Evolutionary conservation across 2,797 vertebrate genomes (phyloP), one percentile per base, ranked within the genome.

Genomic region (Periparus ater): DNA sequence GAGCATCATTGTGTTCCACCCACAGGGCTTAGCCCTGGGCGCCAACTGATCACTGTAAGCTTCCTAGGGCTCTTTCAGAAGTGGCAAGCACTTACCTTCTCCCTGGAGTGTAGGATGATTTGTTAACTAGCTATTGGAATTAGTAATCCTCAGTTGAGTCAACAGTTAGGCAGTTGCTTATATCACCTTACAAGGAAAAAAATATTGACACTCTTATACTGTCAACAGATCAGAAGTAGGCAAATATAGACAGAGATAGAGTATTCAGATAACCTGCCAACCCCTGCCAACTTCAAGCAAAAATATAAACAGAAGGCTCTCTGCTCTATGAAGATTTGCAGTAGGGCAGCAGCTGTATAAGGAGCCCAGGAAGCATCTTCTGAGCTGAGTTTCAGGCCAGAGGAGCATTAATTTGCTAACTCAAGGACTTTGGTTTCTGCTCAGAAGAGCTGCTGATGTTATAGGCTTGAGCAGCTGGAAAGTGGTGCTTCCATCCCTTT

Each of bases 231-330:
- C 84, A 78, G 89, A 96, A 85, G 86, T 54, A 93, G 68, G 67
- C 95, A 97, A 97, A 95, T 94, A 89, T 53, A 96, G 93, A 92
- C 87, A 93, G 79, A 97, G 92, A 96, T 94, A 91, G 65, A 95
- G 68, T 82, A 84, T 63, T 93, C 86, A 80, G 89, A 97, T 97
- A 96, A 94, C 74, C 78, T 78, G 87, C 66, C 89, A 91, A 82
- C 96, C 70, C 68, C 58, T 96, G 68, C 73, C 82, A 88, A 79
- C 50, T 3, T 27, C 50, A 79, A 55, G 89, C 27, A 94, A 63
- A 96, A 94, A 80, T 74, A 96, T 90, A 96, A 97, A 95, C 60
- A 95, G 42, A 62, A 87, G 42, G 48, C 36, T 51, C 40, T 36
- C 78, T 78, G 12, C 47, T 95, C 85, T 82, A 55, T 58, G 68